Percentiles rank a stretch among this genome's conserved stretches.
Conservation (phyloP, 2,797 vertebrate species). For the Micromesistius poutassou region DNA sequence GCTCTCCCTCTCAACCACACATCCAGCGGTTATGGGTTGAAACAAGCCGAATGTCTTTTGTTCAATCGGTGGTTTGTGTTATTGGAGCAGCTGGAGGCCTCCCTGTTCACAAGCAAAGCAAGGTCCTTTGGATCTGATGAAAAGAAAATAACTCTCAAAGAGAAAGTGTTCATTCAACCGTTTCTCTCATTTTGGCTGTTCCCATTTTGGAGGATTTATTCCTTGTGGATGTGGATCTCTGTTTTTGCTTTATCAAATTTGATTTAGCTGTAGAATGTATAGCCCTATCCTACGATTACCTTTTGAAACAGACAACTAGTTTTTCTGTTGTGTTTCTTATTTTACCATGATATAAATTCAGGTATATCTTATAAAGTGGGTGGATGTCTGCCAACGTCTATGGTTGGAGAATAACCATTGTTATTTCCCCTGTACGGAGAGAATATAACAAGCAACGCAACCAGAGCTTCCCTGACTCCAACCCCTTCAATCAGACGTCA, state of each 20-base stretch:
- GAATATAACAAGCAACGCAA: neutral
- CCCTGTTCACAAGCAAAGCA: neutral
- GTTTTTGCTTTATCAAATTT: conserved; percentile 62
- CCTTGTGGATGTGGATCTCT: conserved; percentile 18
- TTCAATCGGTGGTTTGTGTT: neutral
- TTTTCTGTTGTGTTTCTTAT: neutral
- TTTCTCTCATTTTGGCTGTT: neutral
- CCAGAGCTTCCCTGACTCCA: neutral
- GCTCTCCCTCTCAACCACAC: neutral
- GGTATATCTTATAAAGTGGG: neutral
- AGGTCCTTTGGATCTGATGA: neutral
- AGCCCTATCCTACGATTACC: conserved; percentile 44
- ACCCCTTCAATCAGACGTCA: neutral
- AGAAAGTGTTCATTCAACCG: neutral
- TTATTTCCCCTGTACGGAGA: neutral
- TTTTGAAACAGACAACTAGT: neutral
- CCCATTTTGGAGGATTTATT: conserved; percentile 12
- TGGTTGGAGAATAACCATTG: neutral
- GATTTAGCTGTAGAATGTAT: conserved; percentile 71
- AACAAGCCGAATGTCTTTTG: neutral
- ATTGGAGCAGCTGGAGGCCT: neutral
- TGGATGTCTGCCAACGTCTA: neutral
- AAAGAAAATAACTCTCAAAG: neutral
- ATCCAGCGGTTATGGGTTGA: neutral
- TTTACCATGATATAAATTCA: neutral